These are phyloP conservation scores for Acanthosepion pharaonis DNA, from an alignment of 2,888 invertebrate species.

Conservation along the genomic window DNA sequence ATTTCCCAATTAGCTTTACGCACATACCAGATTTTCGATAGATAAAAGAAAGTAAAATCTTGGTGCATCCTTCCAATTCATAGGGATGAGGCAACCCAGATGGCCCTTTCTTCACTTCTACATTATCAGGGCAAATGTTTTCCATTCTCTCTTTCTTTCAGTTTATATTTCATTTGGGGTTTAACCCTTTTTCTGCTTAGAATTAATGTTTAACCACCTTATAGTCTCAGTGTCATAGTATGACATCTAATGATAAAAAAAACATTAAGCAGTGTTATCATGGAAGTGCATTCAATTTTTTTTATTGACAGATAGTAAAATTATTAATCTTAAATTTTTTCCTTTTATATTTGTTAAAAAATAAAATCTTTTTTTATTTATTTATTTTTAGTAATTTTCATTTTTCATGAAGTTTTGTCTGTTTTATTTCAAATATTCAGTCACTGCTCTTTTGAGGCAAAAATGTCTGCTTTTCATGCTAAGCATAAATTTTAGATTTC, in stretches of 20 bases:
- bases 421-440: background rate
- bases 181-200: too few species aligned
- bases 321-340: background rate
- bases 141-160: too few species aligned
- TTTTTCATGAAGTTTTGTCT: background rate
- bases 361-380: background rate
- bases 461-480: background rate
- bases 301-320: background rate
- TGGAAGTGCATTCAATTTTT: background rate
- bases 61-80: too few species aligned
- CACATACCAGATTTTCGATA: too few species aligned
- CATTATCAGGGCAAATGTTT: too few species aligned
- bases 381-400: background rate
- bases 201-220: too few species aligned
- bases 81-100: too few species aligned
- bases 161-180: too few species aligned
- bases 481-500: background rate
- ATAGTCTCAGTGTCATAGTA: background rate
- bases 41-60: too few species aligned
- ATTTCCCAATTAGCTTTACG: too few species aligned
- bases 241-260: slow-evolving; percentile 2
- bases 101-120: too few species aligned
- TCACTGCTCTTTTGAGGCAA: background rate
- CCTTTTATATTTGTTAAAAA: background rate
- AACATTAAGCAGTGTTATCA: background rate